phyloP scores from a whole-genome alignment of 2,113 vertebrate species.

The Phrynosoma blainvillii region DNA sequence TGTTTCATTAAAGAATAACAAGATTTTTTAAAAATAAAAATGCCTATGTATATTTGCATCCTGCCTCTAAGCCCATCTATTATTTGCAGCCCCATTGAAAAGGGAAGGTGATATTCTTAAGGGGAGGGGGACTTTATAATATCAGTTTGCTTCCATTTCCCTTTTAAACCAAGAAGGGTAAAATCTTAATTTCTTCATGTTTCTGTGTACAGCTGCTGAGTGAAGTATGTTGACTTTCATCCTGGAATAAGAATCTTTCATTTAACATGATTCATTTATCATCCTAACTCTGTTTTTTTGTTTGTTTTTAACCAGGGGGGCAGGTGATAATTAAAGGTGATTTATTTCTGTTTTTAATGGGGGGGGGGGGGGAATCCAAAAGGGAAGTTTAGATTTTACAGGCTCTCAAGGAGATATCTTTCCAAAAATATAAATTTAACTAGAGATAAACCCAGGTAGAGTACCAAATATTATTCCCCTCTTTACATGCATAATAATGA shows the following conservation, averaged over 20 bases:
- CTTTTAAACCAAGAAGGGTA: neutral
- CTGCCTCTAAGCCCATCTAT: neutral
- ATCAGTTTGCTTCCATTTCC: no score
- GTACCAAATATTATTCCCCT: neutral
- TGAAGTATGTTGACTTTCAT: no score
- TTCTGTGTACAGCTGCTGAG: neutral
- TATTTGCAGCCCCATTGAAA: neutral
- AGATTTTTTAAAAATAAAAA: neutral
- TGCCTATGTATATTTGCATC: neutral
- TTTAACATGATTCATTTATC: neutral
- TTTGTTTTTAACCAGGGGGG: no score
- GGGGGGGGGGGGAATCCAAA: no score
- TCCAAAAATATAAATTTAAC: no score
- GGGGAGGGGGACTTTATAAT: no score
- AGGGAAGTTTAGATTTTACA: no score
- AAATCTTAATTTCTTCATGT: neutral
- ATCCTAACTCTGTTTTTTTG: neutral
- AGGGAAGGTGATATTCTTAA: neutral
- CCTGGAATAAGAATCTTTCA: neutral
- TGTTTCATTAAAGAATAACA: neutral
- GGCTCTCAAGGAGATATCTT: neutral
- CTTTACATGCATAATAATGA: no score
- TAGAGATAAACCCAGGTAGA: neutral
- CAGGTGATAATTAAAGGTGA: no score
- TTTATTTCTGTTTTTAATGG: neutral